Evolutionary conservation across 2,888 invertebrate species (phyloP).

Genomic region (Antitype chi): DNA sequence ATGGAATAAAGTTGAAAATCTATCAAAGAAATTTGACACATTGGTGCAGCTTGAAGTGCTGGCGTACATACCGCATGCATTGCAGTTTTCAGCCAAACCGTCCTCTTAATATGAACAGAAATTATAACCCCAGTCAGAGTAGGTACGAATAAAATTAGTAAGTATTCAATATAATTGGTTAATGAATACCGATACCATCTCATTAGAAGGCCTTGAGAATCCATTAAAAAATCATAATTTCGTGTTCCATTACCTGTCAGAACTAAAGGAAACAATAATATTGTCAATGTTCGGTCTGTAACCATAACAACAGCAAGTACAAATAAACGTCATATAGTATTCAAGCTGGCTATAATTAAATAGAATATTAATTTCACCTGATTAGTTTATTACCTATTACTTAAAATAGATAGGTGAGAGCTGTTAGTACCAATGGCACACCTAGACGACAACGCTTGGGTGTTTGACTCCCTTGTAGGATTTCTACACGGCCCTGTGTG

Average conservation of each 20-base stretch:
- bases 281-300: slow-evolving; percentile 53
- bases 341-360: slow-evolving; percentile 17
- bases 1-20: no score
- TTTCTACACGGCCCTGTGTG: slow-evolving; percentile 98
- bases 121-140: neutral
- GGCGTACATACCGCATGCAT: neutral
- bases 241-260: slow-evolving; percentile 18
- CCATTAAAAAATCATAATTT: slow-evolving; percentile 39
- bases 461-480: slow-evolving; percentile 97
- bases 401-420: slow-evolving; percentile 17
- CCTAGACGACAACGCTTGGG: slow-evolving; percentile 94
- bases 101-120: neutral
- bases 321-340: slow-evolving; percentile 74
- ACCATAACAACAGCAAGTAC: slow-evolving; percentile 74
- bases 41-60: no score
- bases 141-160: neutral
- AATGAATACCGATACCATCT: slow-evolving; percentile 7
- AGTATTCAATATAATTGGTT: neutral
- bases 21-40: no score
- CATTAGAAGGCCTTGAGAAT: slow-evolving; percentile 45
- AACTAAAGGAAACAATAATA: slow-evolving; percentile 45
- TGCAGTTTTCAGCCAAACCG: neutral
- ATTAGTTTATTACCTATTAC: slow-evolving; percentile 13
- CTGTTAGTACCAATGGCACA: slow-evolving; percentile 74
- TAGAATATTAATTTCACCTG: slow-evolving; percentile 29